These are phyloP conservation scores for Lutraria rhynchaena DNA, from an alignment of 1,140 invertebrate genomes.

Conservation along the genomic window DNA sequence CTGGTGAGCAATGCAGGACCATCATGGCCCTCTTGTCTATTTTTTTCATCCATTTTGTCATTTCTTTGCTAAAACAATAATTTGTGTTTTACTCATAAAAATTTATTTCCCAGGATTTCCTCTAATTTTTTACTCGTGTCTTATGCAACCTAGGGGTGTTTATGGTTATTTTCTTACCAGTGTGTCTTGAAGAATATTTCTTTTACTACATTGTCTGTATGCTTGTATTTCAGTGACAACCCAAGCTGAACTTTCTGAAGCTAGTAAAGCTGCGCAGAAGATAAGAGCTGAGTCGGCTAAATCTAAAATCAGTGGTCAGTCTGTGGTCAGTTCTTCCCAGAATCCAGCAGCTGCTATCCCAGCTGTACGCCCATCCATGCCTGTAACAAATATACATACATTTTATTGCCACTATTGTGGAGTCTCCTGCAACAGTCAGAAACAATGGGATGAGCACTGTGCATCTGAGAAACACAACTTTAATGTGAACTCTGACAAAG, in stretches of 20 bases:
- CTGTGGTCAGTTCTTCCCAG: conserved; percentile 67
- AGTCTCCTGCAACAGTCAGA: conserved; percentile 75
- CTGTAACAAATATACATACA: conserved; percentile 53
- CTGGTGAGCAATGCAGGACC: too few relatives aligned
- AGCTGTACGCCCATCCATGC: conserved; percentile 29
- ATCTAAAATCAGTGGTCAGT: conserved; percentile 74
- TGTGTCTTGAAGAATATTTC: background rate
- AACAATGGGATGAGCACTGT: conserved; percentile 80
- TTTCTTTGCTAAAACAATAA: too few relatives aligned
- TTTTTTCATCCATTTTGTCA: too few relatives aligned
- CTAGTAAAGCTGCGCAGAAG: conserved; percentile 66
- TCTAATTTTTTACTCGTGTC: too few relatives aligned
- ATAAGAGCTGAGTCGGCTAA: conserved; percentile 56
- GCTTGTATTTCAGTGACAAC: conserved; percentile 62
- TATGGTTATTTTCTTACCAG: background rate
- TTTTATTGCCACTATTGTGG: conserved; percentile 78
- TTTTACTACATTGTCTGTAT: too few relatives aligned
- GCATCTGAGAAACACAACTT: conserved; percentile 77
- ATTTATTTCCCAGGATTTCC: too few relatives aligned
- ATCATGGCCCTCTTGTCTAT: too few relatives aligned
- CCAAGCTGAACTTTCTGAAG: conserved; percentile 66
- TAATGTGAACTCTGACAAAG: conserved; percentile 79
- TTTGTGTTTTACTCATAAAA: too few relatives aligned
- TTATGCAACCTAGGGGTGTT: background rate
- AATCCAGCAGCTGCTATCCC: background rate